Conservation (phyloP, 2,113 vertebrate species). For the Anguilla japonica region DNA sequence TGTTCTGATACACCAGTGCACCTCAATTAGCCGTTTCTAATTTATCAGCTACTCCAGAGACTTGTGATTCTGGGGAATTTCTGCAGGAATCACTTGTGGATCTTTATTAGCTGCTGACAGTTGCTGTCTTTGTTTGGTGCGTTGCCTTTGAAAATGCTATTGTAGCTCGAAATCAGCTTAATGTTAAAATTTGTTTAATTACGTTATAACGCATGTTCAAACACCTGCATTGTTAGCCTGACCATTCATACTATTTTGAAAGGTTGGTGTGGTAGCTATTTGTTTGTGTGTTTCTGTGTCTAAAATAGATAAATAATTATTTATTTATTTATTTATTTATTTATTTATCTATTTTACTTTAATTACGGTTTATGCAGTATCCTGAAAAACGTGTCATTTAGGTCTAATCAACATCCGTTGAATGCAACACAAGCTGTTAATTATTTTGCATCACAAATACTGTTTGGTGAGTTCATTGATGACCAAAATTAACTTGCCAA, state of each 20-base stretch:
- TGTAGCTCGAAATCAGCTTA: background rate
- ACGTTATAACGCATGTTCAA: background rate
- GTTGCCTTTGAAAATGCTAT: background rate
- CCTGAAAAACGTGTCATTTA: too few relatives aligned
- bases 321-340: too few relatives aligned
- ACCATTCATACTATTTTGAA: too few relatives aligned
- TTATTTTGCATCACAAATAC: background rate
- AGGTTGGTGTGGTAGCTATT: too few relatives aligned
- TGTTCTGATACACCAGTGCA: background rate
- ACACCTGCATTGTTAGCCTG: too few relatives aligned
- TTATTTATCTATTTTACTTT: too few relatives aligned
- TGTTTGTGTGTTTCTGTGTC: too few relatives aligned
- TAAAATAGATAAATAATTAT: too few relatives aligned
- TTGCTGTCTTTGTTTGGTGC: background rate
- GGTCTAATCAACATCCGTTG: background rate
- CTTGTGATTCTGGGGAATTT: background rate
- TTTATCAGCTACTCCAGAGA: background rate
- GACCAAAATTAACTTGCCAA: constrained; percentile 41
- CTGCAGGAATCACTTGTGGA: background rate
- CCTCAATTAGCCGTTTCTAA: background rate
- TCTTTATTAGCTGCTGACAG: background rate
- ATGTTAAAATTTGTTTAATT: background rate
- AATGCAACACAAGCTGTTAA: background rate
- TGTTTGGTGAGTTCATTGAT: background rate
- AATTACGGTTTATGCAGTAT: too few relatives aligned